A percentile compares a stretch with the other conserved stretches of the same genome.
Conservation (phyloP, 1,140 invertebrate species). For the Apis florea region DNA sequence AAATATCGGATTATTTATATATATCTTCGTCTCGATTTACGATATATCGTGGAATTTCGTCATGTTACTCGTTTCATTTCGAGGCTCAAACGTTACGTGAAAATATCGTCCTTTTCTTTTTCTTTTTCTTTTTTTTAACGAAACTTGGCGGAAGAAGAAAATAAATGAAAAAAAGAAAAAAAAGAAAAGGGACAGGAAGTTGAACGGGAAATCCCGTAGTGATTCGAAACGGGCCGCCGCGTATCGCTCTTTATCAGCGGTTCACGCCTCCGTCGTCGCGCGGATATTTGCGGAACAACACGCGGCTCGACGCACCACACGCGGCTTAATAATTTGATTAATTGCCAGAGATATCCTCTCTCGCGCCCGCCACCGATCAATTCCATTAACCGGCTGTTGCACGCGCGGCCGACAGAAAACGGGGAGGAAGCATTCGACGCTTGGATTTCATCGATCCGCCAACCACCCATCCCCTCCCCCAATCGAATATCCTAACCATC, state of each 20-base stretch:
- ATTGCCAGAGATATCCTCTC: slow-evolving; percentile 48
- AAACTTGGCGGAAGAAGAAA: not conserved
- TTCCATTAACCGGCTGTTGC: slow-evolving; percentile 34
- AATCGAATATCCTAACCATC: slow-evolving; percentile 24
- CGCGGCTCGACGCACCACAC: slow-evolving; percentile 20
- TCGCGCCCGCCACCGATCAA: slow-evolving; percentile 31
- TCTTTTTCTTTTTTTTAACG: too few species aligned
- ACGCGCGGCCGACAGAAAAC: slow-evolving; percentile 17
- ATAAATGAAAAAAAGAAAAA: not conserved
- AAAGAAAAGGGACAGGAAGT: not conserved
- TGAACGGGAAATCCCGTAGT: not conserved
- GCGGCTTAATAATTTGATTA: slow-evolving; percentile 63
- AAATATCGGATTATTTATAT: too few species aligned
- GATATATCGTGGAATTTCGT: too few species aligned
- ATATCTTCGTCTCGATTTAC: too few species aligned
- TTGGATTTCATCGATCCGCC: slow-evolving; percentile 30
- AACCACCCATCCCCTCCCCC: not conserved
- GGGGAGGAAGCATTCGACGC: not conserved
- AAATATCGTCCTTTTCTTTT: too few species aligned
- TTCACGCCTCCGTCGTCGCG: slow-evolving; percentile 42
- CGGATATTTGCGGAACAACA: slow-evolving; percentile 51
- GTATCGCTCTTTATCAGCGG: slow-evolving; percentile 10
- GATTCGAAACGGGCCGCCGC: not conserved
- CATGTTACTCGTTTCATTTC: too few species aligned
- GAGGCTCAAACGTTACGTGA: too few species aligned